A percentile compares a stretch with the other conserved stretches of the same genome.
Conservation (phyloP, 2,113 vertebrate species). For the Austrofundulus limnaeus region DNA sequence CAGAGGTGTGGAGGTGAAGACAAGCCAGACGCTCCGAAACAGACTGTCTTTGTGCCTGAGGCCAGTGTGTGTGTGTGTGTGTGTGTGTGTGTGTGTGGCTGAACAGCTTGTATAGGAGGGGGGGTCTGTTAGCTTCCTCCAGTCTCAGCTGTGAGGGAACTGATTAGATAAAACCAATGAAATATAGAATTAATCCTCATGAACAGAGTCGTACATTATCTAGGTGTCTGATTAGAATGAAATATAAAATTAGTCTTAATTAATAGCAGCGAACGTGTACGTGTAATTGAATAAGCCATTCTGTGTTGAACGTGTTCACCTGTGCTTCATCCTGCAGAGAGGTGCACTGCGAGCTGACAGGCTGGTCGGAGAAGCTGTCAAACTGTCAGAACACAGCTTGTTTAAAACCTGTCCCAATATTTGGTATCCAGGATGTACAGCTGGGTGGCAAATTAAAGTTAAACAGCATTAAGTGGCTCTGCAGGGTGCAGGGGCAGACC, state of each 20-base stretch:
- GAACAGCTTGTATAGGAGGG: constrained; percentile 7
- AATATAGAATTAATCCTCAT: constrained; percentile 59
- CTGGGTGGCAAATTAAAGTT: constrained; percentile 20
- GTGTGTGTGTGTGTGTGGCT: constrained; percentile 30
- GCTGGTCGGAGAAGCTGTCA: constrained; percentile 7
- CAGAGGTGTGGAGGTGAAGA: constrained; percentile 75
- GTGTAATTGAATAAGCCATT: constrained; percentile 63
- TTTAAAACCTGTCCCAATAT: constrained; percentile 11
- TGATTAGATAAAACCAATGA: constrained; percentile 66
- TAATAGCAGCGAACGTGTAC: constrained; percentile 46
- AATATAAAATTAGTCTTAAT: constrained; percentile 66
- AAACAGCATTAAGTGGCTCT: constrained; percentile 15
- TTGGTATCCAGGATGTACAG: constrained; percentile 15
- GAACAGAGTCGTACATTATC: constrained; percentile 52
- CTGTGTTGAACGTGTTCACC: constrained; percentile 52
- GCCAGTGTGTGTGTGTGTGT: constrained; percentile 42
- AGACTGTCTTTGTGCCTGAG: constrained; percentile 67
- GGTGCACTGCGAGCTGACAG: not conserved
- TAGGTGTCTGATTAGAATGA: constrained; percentile 46
- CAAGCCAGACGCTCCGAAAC: constrained; percentile 66
- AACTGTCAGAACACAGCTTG: not conserved
- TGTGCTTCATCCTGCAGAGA: constrained; percentile 10
- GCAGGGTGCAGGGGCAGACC: not conserved
- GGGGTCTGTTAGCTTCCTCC: constrained; percentile 16
- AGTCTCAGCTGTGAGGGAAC: constrained; percentile 64